These are phyloP conservation scores for Glyphotaelius pellucidus DNA, from an alignment of 2,888 invertebrate species.

Conservation along the genomic window DNA sequence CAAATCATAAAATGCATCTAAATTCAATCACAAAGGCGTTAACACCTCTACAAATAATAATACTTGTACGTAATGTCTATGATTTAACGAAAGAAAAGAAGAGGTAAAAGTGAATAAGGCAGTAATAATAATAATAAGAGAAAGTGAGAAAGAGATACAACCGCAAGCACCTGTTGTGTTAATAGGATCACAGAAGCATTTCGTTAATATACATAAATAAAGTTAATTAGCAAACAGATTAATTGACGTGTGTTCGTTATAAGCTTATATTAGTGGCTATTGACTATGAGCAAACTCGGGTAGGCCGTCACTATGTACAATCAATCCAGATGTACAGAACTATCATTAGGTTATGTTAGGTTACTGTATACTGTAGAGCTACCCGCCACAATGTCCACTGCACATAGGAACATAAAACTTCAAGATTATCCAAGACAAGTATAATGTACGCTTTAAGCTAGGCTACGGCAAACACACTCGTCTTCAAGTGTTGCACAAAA, in stretches of 20 bases:
- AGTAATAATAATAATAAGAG: neutral
- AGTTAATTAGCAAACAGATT: constrained; percentile 21
- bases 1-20: neutral
- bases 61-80: constrained; percentile 1
- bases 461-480: neutral
- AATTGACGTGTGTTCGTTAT: constrained; percentile 52
- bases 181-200: constrained; percentile 59
- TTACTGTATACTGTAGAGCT: neutral
- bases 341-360: neutral
- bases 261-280: constrained; percentile 42
- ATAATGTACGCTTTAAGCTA: neutral
- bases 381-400: constrained; percentile 1
- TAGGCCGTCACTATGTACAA: constrained; percentile 9
- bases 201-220: constrained; percentile 9
- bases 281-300: constrained; percentile 9
- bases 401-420: constrained; percentile 35
- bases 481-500: constrained; percentile 20
- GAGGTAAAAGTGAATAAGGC: constrained; percentile 18
- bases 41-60: constrained; percentile 1
- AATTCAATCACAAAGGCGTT: neutral
- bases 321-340: neutral
- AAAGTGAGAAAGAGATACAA: constrained; percentile 45
- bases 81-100: constrained; percentile 4
- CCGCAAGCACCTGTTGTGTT: constrained; percentile 60
- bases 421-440: neutral